Evolutionary conservation across 2,888 invertebrate species (phyloP).

Genomic region (Amiota mariae): DNA sequence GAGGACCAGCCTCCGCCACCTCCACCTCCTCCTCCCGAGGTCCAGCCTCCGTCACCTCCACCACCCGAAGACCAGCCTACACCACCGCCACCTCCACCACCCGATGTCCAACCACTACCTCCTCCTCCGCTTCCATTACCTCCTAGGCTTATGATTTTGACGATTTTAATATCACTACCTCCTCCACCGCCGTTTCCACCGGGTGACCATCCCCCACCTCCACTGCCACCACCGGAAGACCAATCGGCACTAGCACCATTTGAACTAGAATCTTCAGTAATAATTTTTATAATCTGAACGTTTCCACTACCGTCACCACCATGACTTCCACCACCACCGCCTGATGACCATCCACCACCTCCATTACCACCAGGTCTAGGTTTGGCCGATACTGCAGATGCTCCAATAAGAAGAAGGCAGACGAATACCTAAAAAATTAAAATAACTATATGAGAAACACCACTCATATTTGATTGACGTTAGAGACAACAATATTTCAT

Average conservation of each 20-base stretch:
- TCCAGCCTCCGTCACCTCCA: neutral
- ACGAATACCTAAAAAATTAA: constrained; percentile 62
- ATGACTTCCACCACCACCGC: constrained; percentile 53
- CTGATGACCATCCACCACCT: constrained; percentile 54
- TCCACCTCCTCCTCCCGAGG: neutral
- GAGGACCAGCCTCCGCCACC: constrained; percentile 6
- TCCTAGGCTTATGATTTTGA: neutral
- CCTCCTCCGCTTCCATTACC: neutral
- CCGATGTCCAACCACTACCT: neutral
- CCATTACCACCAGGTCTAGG: constrained; percentile 65
- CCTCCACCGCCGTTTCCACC: neutral
- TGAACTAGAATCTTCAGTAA: constrained; percentile 12
- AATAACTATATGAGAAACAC: no score
- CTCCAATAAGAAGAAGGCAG: constrained; percentile 68
- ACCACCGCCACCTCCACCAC: constrained; percentile 10
- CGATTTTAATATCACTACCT: constrained; percentile 1
- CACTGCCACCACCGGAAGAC: constrained; percentile 9
- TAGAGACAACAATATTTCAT: no score
- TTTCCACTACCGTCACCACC: constrained; percentile 55
- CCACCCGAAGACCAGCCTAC: constrained; percentile 6
- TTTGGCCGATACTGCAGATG: constrained; percentile 67
- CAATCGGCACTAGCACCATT: neutral
- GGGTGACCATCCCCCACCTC: constrained; percentile 16
- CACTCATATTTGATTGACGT: no score
- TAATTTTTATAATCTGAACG: constrained; percentile 17